These are phyloP conservation scores for Bombyx huttoni DNA, from an alignment of 2,888 invertebrate species.

Conservation along the genomic window DNA sequence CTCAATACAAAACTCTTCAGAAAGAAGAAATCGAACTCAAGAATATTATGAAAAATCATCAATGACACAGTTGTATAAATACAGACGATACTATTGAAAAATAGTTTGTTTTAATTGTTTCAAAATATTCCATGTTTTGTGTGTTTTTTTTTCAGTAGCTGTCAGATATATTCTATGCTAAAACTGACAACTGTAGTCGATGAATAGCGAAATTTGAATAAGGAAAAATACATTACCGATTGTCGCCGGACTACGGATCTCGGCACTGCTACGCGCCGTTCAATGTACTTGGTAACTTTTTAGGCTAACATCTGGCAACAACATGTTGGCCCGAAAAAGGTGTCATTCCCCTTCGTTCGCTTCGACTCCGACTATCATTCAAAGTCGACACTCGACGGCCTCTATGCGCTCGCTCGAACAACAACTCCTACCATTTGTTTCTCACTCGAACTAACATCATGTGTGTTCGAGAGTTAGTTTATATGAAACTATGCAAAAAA, in stretches of 20 bases:
- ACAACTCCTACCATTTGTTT: slow-evolving; percentile 18
- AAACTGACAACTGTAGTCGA: not conserved
- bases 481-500: too few relatives aligned
- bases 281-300: slow-evolving; percentile 19
- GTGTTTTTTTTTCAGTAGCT: too few relatives aligned
- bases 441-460: slow-evolving; percentile 7
- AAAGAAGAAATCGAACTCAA: not conserved
- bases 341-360: slow-evolving; percentile 36
- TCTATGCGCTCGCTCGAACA: slow-evolving; percentile 18
- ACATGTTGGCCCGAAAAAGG: slow-evolving; percentile 31
- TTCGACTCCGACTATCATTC: slow-evolving; percentile 28
- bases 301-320: slow-evolving; percentile 28
- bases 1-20: not conserved
- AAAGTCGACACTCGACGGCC: slow-evolving; percentile 24
- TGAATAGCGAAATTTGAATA: slow-evolving; percentile 1
- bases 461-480: not conserved
- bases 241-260: slow-evolving; percentile 4
- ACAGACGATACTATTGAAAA: not conserved
- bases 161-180: not conserved
- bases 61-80: not conserved
- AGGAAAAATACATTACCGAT: slow-evolving; percentile 14
- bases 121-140: not conserved
- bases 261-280: slow-evolving; percentile 6
- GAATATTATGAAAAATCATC: not conserved
- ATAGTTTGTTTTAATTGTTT: not conserved